A percentile compares a stretch with the other conserved stretches of the same genome.
Evolutionary conservation across 2,888 invertebrate genomes (phyloP).

Genomic region (Elmis aenea): DNA sequence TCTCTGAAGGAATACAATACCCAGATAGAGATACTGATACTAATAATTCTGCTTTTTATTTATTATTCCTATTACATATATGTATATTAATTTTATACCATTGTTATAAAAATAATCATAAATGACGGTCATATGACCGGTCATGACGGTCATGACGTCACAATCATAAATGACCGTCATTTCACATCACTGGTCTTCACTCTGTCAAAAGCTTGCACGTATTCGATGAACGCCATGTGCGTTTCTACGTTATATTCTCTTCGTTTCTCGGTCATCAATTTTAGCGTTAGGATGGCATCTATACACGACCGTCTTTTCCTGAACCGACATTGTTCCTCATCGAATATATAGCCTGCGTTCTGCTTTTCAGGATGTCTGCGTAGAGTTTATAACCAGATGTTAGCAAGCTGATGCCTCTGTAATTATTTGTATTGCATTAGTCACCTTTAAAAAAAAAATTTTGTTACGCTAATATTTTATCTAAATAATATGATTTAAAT

Average conservation of each 20-base stretch:
- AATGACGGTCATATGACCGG: too few species aligned
- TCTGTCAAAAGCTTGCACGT: conserved; percentile 1
- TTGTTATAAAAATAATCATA: too few species aligned
- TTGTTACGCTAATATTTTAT: too few species aligned
- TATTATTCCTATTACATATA: too few species aligned
- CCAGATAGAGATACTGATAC: too few species aligned
- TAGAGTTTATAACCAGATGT: conserved; percentile 3
- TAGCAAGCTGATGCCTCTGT: conserved; percentile 4
- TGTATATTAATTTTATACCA: too few species aligned
- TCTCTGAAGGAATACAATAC: too few species aligned
- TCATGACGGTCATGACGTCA: too few species aligned
- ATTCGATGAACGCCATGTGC: conserved; percentile 1
- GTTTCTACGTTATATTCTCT: conserved; percentile 2
- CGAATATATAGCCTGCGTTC: conserved; percentile 1
- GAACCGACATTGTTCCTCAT: not conserved
- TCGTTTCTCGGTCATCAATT: conserved; percentile 4
- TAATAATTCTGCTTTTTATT: too few species aligned
- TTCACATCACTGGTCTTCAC: too few species aligned
- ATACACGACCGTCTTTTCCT: not conserved
- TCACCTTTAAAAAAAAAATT: not conserved
- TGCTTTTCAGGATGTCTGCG: not conserved
- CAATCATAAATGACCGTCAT: too few species aligned
- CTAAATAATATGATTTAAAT: too few species aligned
- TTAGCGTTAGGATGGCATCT: conserved; percentile 1
- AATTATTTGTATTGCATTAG: conserved; percentile 1